Base-by-base conservation (phyloP, 2,113 vertebrate species). In the Bagarius yarrelli region DNA sequence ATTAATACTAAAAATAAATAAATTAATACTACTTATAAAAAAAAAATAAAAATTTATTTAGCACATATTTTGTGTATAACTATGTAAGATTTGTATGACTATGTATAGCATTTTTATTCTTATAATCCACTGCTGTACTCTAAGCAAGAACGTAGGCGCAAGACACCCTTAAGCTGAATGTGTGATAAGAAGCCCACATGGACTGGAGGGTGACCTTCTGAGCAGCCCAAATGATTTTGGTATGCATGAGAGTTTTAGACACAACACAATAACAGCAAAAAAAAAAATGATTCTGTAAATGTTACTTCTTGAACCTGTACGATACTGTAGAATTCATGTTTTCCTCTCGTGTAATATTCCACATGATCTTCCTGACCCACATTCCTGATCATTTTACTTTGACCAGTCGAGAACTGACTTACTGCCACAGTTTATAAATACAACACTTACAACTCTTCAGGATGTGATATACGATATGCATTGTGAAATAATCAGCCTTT, bases 341-440 rank as follows among this genome's bases (percentile, higher is more conserved):
- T 36, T 12, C 19, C 1, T 66, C 40, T 13, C 12, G 23, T n/a
- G 34, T 67, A 67, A 67, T 32, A 63, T 34, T 64, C 61, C 61
- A 34, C 30, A 30, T 67, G 21, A 36, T 40, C 64, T 14, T 11
- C n/a, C 34, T 67, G 34, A 40, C 64, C 21, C 21, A 40, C 64
- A 19, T 34, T 64, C 30, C 61, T 64, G 27, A 64, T 64, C 61
- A 64, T 67, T 40, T 66, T 66, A 66, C 19, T 36, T 66, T 67
- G 34, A 64, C 64, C 21, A 44, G 66, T 8, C 21, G 1, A 44
- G 66, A 44, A 44, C 16, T 23, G 9, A 44, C 66, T 69, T 44
- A 66, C 63, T 66, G 21, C 23, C 66, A 44, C 13, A 3, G n/a
- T 44, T 69, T 69, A 69, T n/a, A 69, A 69, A 66, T 21, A 66